Base-by-base conservation (phyloP, 92 coral and sea anemone species). In the Palythoa grandis region DNA sequence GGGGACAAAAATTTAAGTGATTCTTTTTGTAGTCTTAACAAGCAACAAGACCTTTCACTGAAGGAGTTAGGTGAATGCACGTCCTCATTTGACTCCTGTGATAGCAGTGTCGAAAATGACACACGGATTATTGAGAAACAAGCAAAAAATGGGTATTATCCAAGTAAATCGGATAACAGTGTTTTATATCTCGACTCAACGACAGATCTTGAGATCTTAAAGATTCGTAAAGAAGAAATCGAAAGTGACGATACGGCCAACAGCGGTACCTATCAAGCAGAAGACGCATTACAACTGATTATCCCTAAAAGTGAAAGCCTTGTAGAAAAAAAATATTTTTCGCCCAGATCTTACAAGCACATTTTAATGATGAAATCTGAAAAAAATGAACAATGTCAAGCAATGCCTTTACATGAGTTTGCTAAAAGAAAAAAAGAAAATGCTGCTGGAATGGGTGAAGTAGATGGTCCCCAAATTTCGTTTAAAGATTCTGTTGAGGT, bases 401-500 rank as follows among this genome's bases (percentile, higher is more conserved):
- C 39, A 11, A 69, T 13, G 24, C 11, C 72, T 67, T 25, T 29
- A 3, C 5, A 12, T 37, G 11, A 22, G 9, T 5, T 29, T 48
- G 61, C 40, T 43, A 16, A 67, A 43, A 65, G 29, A 11, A 7
- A 80, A 19, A 5, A 22, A 7, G 63, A 23, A 15, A 43, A 47
- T 80, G 58, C 12, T 13, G 74, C 13, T 24, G 20, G 52, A 11
- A 19, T 19, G 2, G 13, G 5, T 40, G 20, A 79, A 63, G 13
- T 63, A 0, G 35, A 47, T 39, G 37, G 35, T 40, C 84, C 52
- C 12, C 65, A 67, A 37, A 73, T 80, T 0, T 80, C 75, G 7
- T 80, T 80, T 29, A 80, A 67, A 20, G 85, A 80, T 19, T 65
- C 85, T 19, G 74, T 80, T 15, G 85, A 80, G 22, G 74, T 80